Evolutionary conservation across 2,888 invertebrate species (phyloP), one percentile per base, ranked within the genome.

Genomic region (Cephus runcator): DNA sequence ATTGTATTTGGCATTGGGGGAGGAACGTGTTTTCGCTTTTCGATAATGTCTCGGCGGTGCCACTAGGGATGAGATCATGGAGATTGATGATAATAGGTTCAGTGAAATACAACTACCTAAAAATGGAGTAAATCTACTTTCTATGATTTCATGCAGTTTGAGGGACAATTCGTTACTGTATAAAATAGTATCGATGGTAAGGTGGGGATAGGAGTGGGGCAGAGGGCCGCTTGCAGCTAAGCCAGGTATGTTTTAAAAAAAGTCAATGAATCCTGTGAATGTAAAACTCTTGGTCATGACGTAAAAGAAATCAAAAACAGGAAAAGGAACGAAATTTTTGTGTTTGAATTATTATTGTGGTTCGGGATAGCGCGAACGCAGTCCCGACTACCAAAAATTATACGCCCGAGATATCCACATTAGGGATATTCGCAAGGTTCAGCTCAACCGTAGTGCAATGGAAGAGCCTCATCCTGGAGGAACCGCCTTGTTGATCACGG

Each of bases 371-470:
- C 86, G 86, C 86, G 86, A 84, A 86, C 89, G 84, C 84, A 84
- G 84, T 84, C 84, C 83, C 84, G 84, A 84, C 84, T 84, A 84
- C 73, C 84, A 84, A 84, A 84, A 84, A 84, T 84, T 83, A 81
- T 84, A 84, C 84, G 84, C 83, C 84, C 85, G 85, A 92, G 90
- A 90, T 90, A 90, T 89, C 91, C 91, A 91, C 91, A 91, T 92
- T 92, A 92, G 92, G 88, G 87, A 87, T 88, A 90, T 90, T 90
- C 88, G 91, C 93, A 93, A 91, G 91, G 92, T 92, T 93, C 93
- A 93, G 91, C 93, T 92, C 90, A 86, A 91, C 92, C 93, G 91
- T 86, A 88, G 93, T 93, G 93, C 93, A 93, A 93, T 93, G 93
- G 92, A 92, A 92, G 92, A 92, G 92, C 92, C 93, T 93, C 92